Conservation (phyloP, 2,113 vertebrate species). For the Myanophis thanlyinensis region DNA sequence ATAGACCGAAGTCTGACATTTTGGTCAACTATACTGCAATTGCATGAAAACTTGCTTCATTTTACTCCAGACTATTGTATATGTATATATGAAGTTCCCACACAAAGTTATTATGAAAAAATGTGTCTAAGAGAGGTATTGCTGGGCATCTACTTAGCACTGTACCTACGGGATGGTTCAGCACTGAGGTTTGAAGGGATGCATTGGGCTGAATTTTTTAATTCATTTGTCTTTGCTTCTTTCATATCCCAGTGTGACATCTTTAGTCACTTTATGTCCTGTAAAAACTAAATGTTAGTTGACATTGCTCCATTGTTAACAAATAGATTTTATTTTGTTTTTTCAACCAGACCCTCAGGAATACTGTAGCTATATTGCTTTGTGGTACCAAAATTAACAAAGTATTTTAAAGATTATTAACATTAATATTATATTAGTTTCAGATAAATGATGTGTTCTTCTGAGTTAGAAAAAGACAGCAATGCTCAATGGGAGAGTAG, state of each 20-base stretch:
- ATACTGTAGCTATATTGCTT: not conserved
- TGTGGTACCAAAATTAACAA: not conserved
- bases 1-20: not conserved
- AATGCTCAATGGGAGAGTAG: not conserved
- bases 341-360: not conserved
- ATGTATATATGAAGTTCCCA: not conserved
- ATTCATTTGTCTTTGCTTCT: not conserved
- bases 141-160: not conserved
- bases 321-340: not conserved
- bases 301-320: not conserved
- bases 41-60: not conserved
- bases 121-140: not conserved
- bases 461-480: not conserved
- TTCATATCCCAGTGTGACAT: not conserved
- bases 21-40: not conserved
- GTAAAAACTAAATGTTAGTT: not conserved
- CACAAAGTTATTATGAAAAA: not conserved
- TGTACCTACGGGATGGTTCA: not conserved
- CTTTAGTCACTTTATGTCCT: not conserved
- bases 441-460: not conserved
- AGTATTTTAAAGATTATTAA: not conserved
- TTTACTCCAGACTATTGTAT: not conserved
- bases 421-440: not conserved
- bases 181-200: not conserved
- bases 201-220: not conserved